Base-by-base conservation (phyloP, 2,113 vertebrate species). In the Ploceus nigricollis region DNA sequence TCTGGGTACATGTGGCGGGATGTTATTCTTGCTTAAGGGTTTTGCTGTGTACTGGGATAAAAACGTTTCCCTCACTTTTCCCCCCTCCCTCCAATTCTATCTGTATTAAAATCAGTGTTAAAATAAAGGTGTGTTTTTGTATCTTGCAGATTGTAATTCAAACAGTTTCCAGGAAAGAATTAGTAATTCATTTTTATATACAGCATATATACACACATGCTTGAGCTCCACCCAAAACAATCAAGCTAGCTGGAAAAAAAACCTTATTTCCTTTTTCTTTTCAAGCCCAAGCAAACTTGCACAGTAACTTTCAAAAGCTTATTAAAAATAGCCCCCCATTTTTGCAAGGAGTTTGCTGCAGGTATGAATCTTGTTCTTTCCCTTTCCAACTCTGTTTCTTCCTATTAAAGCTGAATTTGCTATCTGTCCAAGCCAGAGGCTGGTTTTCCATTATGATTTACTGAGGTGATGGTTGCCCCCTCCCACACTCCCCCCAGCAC, bases 91-190 rank as follows among this genome's bases (percentile, higher is more conserved):
- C 20, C 45, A 54, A 37, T 85, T 91, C 95, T 95, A 90, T 89
- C 95, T 90, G 39, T 87, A 81, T 96, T 94, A 92, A 95, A 94
- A 89, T 89, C 92, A 89, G 77, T 90, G 77, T 90, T 91, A 91
- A 96, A 96, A 95, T 90, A 93, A 97, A 96, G 95, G 95, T 97
- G 95, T 98, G 97, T 97, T 96, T 96, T 97, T 97, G 91, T 96
- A 97, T 97, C 98, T 98, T 93, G 95, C 95, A 97, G 97, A 96
- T 97, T 98, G 97, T 92, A 98, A 98, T 98, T 98, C 96, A 98
- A 97, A 97, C 88, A 97, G 97, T 97, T 97, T 98, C 96, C 97
- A 97, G 96, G 96, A 95, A 97, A 97, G 96, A 97, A 98, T 97
- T 96, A 96, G 97, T 97, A 96, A 97, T 96, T 97, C 96, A 95